Evolutionary conservation across 1,140 invertebrate genomes (phyloP).

Genomic region (Diplogasteroides magnus): DNA sequence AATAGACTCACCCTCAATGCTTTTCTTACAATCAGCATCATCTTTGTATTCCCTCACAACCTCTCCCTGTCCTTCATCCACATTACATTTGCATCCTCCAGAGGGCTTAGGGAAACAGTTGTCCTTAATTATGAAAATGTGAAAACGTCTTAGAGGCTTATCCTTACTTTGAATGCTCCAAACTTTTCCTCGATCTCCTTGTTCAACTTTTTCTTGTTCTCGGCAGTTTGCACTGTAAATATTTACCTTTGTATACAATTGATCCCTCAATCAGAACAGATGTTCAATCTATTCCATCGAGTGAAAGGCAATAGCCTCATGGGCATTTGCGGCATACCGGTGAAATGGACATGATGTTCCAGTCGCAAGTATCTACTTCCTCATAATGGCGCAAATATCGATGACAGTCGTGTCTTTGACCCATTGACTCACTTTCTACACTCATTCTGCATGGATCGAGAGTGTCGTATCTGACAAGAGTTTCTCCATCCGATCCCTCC

Average conservation of each 20-base stretch:
- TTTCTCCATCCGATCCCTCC: conserved; percentile 20
- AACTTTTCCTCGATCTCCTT: conserved; percentile 30
- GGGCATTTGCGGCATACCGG: too few relatives aligned
- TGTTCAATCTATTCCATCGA: too few relatives aligned
- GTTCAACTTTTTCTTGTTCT: conserved; percentile 32
- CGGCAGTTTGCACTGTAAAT: conserved; percentile 20
- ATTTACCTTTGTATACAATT: background rate
- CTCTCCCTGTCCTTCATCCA: conserved; percentile 25
- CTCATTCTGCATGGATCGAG: conserved; percentile 26
- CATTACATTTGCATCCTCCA: conserved; percentile 34
- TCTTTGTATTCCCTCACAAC: conserved; percentile 18
- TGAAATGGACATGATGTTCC: too few relatives aligned
- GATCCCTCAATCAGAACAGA: too few relatives aligned
- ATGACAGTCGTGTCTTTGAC: too few relatives aligned
- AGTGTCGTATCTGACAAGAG: conserved; percentile 10
- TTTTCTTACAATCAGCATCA: conserved; percentile 25
- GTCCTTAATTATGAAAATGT: conserved; percentile 5
- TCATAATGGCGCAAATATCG: too few relatives aligned
- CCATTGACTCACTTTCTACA: conserved; percentile 19
- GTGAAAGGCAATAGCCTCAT: too few relatives aligned
- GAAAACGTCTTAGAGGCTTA: background rate
- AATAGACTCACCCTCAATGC: conserved; percentile 17
- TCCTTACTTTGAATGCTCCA: conserved; percentile 26
- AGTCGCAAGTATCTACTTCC: too few relatives aligned
- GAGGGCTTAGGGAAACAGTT: conserved; percentile 36